These are phyloP conservation scores for Heteronetta atricapilla DNA, from an alignment of 2,113 vertebrate genomes.

Conservation along the genomic window DNA sequence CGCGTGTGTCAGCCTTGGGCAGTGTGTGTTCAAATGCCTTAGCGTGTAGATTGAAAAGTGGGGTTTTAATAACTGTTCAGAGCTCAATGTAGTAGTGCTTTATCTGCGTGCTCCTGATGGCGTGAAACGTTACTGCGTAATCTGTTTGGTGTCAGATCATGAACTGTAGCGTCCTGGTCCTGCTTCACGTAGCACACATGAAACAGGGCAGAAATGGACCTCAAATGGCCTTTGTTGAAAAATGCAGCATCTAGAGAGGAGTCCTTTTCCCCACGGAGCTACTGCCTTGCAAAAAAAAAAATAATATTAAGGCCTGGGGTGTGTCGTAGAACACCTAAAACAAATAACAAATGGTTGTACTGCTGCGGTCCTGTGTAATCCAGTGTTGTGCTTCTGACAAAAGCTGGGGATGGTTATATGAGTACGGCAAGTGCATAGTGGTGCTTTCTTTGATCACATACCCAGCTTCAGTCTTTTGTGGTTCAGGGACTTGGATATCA, in stretches of 20 bases:
- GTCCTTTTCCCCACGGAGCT: not conserved
- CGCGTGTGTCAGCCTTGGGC: rapidly evolving
- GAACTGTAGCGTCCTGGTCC: rapidly evolving
- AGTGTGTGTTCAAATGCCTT: rapidly evolving
- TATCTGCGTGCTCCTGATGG: rapidly evolving
- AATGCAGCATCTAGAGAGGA: not conserved
- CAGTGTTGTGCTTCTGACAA: not conserved
- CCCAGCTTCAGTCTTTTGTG: not conserved
- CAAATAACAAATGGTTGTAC: not conserved
- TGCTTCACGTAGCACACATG: rapidly evolving
- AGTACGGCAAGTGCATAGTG: not conserved
- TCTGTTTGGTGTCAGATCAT: not conserved
- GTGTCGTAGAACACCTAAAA: not conserved
- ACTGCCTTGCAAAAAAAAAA: not conserved
- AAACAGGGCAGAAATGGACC: too few species aligned
- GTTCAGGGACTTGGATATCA: not conserved
- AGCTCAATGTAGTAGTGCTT: rapidly evolving
- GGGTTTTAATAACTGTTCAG: not conserved
- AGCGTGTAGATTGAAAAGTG: rapidly evolving
- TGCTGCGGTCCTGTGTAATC: not conserved
- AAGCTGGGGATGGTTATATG: not conserved
- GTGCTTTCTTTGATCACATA: rapidly evolving
- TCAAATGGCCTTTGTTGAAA: too few species aligned
- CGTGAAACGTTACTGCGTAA: rapidly evolving
- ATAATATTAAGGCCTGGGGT: too few species aligned